Evolutionary conservation across 2,113 vertebrate genomes (phyloP), one percentile per base, ranked within the genome.

Genomic region (Neoarius graeffei): DNA sequence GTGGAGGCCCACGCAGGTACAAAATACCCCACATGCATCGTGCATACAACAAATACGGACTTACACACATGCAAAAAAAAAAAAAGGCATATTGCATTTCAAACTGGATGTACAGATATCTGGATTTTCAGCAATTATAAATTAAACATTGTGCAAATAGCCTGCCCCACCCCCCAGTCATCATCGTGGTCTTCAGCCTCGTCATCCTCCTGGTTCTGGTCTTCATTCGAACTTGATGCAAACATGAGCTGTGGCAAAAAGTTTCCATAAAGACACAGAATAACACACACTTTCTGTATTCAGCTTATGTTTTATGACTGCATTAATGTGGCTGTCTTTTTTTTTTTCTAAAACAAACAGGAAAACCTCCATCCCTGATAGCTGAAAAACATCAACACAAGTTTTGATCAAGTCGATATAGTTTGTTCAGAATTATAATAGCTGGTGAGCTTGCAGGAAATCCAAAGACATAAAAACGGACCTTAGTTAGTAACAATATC

Each of bases 131-230:
- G 71, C 82, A 83, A 85, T 76, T 87, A 91, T 90, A 90, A 91
- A 90, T 90, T 83, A 90, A 42, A 89, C 83, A 87, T 81, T 90
- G 87, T 90, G 85, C 89, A 91, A 90, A 90, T 64, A 80, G 85
- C 5, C 25, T 15, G 17, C 7, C 14, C 35, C 62, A 84, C 74
- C 67, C 42, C 42, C 79, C 54, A 64, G 81, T 88, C 50, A 50
- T 67, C 76, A 48, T 83, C 35, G 81, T 79, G 50, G 81, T 73
- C 81, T 35, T 15, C 57, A 59, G 4, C 23, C 48, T 76, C 42
- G 4, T 52, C 73, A 54, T 77, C 50, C 10, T 52, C 48, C n/a
- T 4, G 42, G 42, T 4, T 42, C 71, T 9, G 20, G 3, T 48
- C 35, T 77, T 77, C 25, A 25, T 56, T 79, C 52, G 17, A 13